These are phyloP conservation scores for Plectrocnemia conspersa DNA, from an alignment of 1,140 invertebrate species.

Conservation along the genomic window DNA sequence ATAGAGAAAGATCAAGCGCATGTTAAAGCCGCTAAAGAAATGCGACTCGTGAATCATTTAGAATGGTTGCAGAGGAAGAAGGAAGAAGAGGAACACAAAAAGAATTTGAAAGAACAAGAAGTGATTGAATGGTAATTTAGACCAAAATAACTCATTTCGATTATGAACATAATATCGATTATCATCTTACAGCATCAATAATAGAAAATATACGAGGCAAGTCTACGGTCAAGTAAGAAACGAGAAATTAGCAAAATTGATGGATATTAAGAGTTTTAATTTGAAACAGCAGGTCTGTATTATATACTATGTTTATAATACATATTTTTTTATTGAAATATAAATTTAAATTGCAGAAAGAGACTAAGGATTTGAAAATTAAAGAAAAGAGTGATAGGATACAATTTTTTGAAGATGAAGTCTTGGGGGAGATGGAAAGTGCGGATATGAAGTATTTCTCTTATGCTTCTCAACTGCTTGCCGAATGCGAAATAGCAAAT, in stretches of 20 bases:
- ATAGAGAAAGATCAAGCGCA: neutral
- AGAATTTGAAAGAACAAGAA: neutral
- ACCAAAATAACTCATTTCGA: neutral
- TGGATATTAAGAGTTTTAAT: slow-evolving; percentile 42
- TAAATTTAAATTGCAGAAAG: slow-evolving; percentile 31
- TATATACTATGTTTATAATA: slow-evolving; percentile 1
- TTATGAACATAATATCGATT: neutral
- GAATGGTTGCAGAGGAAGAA: slow-evolving; percentile 12
- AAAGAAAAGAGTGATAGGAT: slow-evolving; percentile 39
- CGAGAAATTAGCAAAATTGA: slow-evolving; percentile 39
- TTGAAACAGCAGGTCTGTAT: slow-evolving; percentile 41
- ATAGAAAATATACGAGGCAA: slow-evolving; percentile 43
- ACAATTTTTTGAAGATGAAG: slow-evolving; percentile 43
- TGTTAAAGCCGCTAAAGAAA: neutral
- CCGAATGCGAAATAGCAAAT: slow-evolving; percentile 37
- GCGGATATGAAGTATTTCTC: slow-evolving; percentile 42
- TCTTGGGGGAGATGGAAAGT: slow-evolving; percentile 39
- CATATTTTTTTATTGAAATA: neutral
- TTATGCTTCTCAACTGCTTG: slow-evolving; percentile 38
- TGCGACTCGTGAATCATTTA: neutral
- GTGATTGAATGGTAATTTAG: neutral
- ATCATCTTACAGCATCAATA: slow-evolving; percentile 41
- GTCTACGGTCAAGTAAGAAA: slow-evolving; percentile 38
- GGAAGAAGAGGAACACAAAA: neutral
- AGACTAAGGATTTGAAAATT: slow-evolving; percentile 40